phyloP scores from a whole-genome alignment of 1,140 invertebrate species.

The Drosophila orena region DNA sequence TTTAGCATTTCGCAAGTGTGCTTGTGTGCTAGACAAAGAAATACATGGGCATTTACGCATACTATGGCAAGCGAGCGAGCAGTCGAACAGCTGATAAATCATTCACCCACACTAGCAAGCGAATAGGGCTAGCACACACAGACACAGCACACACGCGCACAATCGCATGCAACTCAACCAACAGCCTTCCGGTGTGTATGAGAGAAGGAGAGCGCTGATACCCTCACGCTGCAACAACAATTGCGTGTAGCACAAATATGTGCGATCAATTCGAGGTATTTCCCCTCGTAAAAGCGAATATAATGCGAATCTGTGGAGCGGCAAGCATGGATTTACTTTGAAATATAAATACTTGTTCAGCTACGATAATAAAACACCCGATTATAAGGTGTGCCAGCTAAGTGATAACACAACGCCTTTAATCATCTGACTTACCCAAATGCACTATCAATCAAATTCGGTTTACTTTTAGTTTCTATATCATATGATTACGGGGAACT shows the following conservation, averaged over 20 bases:
- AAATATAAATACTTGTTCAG: constrained; percentile 4
- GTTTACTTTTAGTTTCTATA: too few species aligned
- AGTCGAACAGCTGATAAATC: constrained; percentile 72
- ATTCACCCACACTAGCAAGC: constrained; percentile 30
- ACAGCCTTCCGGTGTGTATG: constrained; percentile 8
- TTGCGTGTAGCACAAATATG: not conserved
- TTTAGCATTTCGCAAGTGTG: constrained; percentile 8
- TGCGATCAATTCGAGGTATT: constrained; percentile 31
- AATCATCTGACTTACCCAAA: not conserved
- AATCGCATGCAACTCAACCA: not conserved
- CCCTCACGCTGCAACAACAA: constrained; percentile 29
- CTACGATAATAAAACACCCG: constrained; percentile 1
- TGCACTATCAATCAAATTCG: not conserved
- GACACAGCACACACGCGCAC: too few species aligned
- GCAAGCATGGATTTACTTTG: constrained; percentile 11
- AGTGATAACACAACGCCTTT: constrained; percentile 2
- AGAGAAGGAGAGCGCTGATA: constrained; percentile 5
- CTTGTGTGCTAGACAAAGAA: constrained; percentile 68
- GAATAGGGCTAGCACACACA: constrained; percentile 30
- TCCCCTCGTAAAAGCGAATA: constrained; percentile 18
- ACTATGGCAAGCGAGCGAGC: constrained; percentile 20
- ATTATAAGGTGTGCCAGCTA: not conserved
- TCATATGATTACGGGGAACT: too few species aligned
- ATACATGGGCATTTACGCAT: constrained; percentile 22
- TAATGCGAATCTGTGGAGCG: constrained; percentile 21